Evolutionary conservation across 1,140 invertebrate genomes (phyloP), one percentile per base, ranked within the genome.

Genomic region (Nephila pilipes): DNA sequence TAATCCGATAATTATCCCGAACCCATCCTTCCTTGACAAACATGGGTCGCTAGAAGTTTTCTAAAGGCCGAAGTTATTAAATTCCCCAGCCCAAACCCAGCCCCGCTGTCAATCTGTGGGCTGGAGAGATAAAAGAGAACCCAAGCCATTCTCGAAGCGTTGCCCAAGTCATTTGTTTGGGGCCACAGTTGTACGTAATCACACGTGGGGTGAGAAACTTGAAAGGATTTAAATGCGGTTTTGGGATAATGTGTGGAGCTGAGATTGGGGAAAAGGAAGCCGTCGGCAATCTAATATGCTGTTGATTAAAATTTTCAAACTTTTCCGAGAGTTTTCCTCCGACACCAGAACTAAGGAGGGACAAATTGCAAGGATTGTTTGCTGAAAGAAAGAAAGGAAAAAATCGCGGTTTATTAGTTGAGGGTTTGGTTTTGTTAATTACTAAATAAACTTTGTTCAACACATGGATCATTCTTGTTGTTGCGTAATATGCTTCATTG

Each of bases 41-140:
- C 87, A 90, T 16, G 89, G 57, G 75, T 55, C 57, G 32, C 38
- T 69, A 79, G 60, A 83, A 91, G 55, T 91, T 91, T 91, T 91
- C 89, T 83, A 91, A 91, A 91, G 89, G 58, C 55, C 55, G 20
- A 54, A 58, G 89, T 91, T 91, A 91, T 91, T 91, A 91, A 91
- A 91, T 91, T 91, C 89, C 58, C 85, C 54, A 81, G 20, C 29
- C 63, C 10, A 65, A 46, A 54, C 3, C 80, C 38, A 54, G 54
- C 55, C 85, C 54, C 38, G 38, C 80, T 83, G 80, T 83, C 80
- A 83, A 83, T 83, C 80, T 83, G 36, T 69, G 63, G 63, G 54
- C 6, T 55, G 87, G 63, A 88, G 12, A 90, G 87, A 90, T 90
- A 90, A 90, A 90, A 90, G 87, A 90, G 65, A 25, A 63, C 55